These are phyloP conservation scores for Bombus breviceps DNA, from an alignment of 1,140 invertebrate genomes.

Conservation along the genomic window DNA sequence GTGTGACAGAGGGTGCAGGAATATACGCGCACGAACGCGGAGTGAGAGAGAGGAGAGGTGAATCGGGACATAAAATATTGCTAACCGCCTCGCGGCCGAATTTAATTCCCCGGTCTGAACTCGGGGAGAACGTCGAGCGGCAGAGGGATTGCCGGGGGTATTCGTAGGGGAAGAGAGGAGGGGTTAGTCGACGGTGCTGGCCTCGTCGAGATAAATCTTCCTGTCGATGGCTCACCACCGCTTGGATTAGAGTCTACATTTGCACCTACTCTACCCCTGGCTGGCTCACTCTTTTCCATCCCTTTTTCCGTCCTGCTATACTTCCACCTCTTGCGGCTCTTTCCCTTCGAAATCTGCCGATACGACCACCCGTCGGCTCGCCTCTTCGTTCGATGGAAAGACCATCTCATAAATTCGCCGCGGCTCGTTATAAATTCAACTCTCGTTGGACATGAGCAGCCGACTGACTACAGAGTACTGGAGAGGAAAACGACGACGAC, in stretches of 20 bases:
- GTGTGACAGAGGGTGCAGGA: not conserved
- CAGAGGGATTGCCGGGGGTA: constrained; percentile 45
- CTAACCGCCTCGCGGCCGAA: constrained; percentile 63
- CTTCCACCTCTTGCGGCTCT: not conserved
- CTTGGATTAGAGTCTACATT: constrained; percentile 77
- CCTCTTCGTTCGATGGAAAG: constrained; percentile 52
- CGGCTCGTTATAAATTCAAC: constrained; percentile 72
- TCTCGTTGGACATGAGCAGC: constrained; percentile 55
- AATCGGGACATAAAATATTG: constrained; percentile 68
- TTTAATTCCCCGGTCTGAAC: constrained; percentile 67
- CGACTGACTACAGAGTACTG: constrained; percentile 20
- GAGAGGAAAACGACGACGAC: not conserved
- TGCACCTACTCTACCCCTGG: constrained; percentile 66
- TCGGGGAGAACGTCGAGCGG: constrained; percentile 56
- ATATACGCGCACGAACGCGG: not conserved
- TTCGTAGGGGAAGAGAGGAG: constrained; percentile 30
- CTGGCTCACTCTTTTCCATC: not conserved
- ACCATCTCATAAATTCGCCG: constrained; percentile 71
- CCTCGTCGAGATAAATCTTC: constrained; percentile 75
- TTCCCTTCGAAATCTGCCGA: not conserved
- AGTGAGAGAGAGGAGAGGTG: constrained; percentile 9
- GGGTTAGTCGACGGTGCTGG: constrained; percentile 45
- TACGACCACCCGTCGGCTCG: constrained; percentile 22
- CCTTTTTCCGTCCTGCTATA: not conserved
- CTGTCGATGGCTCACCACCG: constrained; percentile 76